Base-by-base conservation (phyloP, 1,140 invertebrate genomes). In the Doryteuthis pealeii region DNA sequence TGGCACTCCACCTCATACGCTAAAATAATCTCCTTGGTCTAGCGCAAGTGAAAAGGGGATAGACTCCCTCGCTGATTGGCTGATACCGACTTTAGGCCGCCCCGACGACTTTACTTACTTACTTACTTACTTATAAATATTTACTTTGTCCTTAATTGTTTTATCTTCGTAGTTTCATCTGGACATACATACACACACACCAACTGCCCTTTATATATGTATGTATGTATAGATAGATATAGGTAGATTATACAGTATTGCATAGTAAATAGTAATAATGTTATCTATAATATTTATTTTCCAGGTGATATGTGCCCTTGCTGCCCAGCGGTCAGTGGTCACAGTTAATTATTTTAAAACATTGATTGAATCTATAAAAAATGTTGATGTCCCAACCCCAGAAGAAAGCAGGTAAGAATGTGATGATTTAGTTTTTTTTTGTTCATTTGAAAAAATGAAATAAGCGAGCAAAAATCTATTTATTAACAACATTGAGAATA, bases 281-380 rank as follows among this genome's bases (percentile, higher is more conserved):
- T 62, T 62, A 14, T 62, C 0, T 62, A 1, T 8, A n/a, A 62
- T 22, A 62, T 33, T 54, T n/a, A 28, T 58, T 74, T 76, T 76
- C 14, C 84, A 90, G 86, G 87, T 88, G 26, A 84, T 93, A 14
- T 90, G 91, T 82, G 92, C 92, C 5, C 83, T 94, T 77, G 88
- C 92, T 1, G 89, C 90, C 73, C 88, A 89, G 58, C 90, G 90
- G 58, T 88, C 89, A 10, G 92, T 93, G 79, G 92, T 93, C 0
- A 91, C 88, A 14, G 85, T 86, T 32, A 87, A 89, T 40, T 87
- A 90, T 72, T 49, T 90, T 2, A 83, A 89, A 75, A 84, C 88
- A 30, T 81, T 90, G 0, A 62, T n/a, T n/a, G 5, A 2, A 62
- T 22, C 54, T 22, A 62, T 22, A 5, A 28, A 62, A 62, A 40